Evolutionary conservation across 2,888 invertebrate species (phyloP).

Genomic region (Hypsopygia costalis): DNA sequence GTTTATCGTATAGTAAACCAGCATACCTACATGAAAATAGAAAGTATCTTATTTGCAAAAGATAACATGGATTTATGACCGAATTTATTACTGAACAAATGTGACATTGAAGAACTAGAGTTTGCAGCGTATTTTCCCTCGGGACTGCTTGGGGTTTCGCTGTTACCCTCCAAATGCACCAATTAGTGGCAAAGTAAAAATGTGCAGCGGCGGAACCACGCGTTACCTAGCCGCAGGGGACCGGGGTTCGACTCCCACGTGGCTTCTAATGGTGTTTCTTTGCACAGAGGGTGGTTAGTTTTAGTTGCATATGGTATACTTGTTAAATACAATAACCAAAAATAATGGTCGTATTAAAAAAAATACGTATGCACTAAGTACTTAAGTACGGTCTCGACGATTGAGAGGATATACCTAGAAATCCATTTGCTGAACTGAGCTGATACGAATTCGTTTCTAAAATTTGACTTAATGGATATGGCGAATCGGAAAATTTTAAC

Average conservation of each 20-base stretch:
- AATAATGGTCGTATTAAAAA: constrained; percentile 18
- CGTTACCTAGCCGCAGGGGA: constrained; percentile 58
- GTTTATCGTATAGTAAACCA: no score
- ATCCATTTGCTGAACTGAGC: no score
- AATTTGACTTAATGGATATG: no score
- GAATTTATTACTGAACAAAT: constrained; percentile 59
- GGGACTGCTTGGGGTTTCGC: constrained; percentile 54
- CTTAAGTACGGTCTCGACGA: no score
- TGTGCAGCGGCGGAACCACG: constrained; percentile 75
- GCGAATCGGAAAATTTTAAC: no score
- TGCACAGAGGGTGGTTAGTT: constrained; percentile 66
- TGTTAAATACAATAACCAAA: constrained; percentile 58
- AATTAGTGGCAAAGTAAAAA: constrained; percentile 78
- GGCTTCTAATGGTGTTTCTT: constrained; percentile 72
- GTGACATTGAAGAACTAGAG: constrained; percentile 66
- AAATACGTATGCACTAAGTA: no score
- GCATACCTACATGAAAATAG: no score
- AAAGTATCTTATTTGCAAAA: background rate
- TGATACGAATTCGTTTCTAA: no score
- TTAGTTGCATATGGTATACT: constrained; percentile 64
- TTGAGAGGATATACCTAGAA: no score
- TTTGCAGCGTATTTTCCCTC: constrained; percentile 46
- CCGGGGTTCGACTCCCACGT: constrained; percentile 55
- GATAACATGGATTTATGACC: constrained; percentile 26
- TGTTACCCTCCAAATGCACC: constrained; percentile 65